Evolutionary conservation across 2,888 invertebrate species (phyloP), one percentile per base, ranked within the genome.

Genomic region (Diabrotica balteata): DNA sequence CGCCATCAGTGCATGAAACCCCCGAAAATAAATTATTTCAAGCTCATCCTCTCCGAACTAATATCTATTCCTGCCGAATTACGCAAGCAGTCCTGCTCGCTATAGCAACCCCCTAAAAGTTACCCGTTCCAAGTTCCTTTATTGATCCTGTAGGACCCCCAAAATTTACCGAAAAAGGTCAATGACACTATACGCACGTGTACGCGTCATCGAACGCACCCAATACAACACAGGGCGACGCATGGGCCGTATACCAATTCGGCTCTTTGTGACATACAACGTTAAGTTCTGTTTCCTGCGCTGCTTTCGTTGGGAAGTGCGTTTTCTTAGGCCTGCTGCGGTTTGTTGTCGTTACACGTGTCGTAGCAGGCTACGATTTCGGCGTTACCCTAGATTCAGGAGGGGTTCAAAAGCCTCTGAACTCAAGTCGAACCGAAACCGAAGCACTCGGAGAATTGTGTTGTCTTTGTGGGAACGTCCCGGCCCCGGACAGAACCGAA

Each of bases 351-450:
- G 49, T 43, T 73, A 76, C 80, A 80, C 80, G 80, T 80, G 79
- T 78, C 77, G 78, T 77, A 78, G 78, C 79, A 77, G 77, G 79
- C 78, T 76, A 75, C 75, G 77, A 77, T 76, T 79, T 76, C 77
- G 76, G 71, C 69, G 79, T 80, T 80, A 80, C 80, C 80, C 80
- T 80, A 80, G 80, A 79, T 80, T 79, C 76, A 72, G 65, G 67
- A 67, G 64, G 73, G 72, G 75, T 75, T 75, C 76, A 76, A 75
- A 66, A 66, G 66, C 73, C 73, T 75, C 69, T 52, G 59, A 67
- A 55, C 52, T 53, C 59, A 62, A 57, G 54, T 58, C 50, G 59
- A 67, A 55, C 52, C 53, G 54, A 62, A 57, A 61, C 54, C n/a
- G 55, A 57, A 59, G 59, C 64, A 49, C 63, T 66, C 65, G 52